Evolutionary conservation across 2,113 vertebrate species (phyloP).

Genomic region (Baryphthengus martii): DNA sequence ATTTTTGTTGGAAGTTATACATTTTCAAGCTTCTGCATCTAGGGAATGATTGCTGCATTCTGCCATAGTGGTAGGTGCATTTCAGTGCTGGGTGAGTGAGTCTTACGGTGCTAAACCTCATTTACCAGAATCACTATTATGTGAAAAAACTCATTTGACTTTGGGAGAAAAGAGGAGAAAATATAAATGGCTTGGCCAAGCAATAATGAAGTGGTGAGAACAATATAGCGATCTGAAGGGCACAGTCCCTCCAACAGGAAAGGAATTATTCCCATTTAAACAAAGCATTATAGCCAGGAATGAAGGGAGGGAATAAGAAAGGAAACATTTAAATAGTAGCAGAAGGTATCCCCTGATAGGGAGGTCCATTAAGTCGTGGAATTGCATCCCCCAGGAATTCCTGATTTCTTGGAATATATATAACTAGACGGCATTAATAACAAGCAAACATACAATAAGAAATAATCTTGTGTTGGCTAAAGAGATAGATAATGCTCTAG

Average conservation of each 20-base stretch:
- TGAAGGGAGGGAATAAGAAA: slow-evolving; percentile 30
- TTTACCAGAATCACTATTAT: slow-evolving; percentile 46
- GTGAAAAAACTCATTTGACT: slow-evolving; percentile 52
- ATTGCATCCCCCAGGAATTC: slow-evolving; percentile 27
- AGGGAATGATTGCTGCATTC: background rate
- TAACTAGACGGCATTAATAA: slow-evolving; percentile 8
- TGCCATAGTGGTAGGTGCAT: background rate
- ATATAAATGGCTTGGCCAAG: slow-evolving; percentile 33
- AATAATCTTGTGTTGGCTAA: slow-evolving; percentile 22
- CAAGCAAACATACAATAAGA: background rate
- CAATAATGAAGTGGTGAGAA: slow-evolving; percentile 18
- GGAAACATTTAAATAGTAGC: slow-evolving; percentile 26
- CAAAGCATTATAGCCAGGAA: slow-evolving; percentile 9
- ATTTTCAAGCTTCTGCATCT: slow-evolving; percentile 4
- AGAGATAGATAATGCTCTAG: slow-evolving; percentile 1
- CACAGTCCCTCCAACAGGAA: slow-evolving; percentile 1
- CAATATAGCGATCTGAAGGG: slow-evolving; percentile 38
- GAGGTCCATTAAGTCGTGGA: slow-evolving; percentile 35
- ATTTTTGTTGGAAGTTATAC: slow-evolving; percentile 6
- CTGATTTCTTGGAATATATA: slow-evolving; percentile 7
- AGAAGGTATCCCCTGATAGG: slow-evolving; percentile 41
- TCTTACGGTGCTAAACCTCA: slow-evolving; percentile 30
- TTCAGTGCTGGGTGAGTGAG: slow-evolving; percentile 39
- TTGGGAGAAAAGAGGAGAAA: slow-evolving; percentile 51
- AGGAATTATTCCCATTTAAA: slow-evolving; percentile 44